phyloP scores from a whole-genome alignment of 2,888 invertebrate species.

The Miltochrista miniata region DNA sequence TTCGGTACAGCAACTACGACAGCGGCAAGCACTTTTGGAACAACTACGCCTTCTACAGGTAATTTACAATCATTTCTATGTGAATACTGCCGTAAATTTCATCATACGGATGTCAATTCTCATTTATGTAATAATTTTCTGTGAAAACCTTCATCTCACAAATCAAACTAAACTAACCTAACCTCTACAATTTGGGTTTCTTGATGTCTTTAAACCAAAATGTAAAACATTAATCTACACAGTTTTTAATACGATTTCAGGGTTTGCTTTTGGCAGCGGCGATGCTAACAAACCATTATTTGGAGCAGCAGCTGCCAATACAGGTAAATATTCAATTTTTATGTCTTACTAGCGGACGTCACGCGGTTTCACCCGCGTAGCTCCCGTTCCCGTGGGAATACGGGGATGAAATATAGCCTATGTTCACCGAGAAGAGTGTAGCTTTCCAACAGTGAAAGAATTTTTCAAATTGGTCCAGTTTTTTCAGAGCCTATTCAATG shows the following conservation, averaged over 20 bases:
- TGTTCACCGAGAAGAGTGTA: no score
- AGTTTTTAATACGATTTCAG: constrained; percentile 38
- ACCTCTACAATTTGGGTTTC: background rate
- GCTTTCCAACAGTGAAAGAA: no score
- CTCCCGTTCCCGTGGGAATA: no score
- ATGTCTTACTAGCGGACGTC: no score
- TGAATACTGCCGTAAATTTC: no score
- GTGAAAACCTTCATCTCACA: background rate
- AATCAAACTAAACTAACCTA: background rate
- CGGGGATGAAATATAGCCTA: no score
- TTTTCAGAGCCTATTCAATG: no score
- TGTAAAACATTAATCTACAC: no score
- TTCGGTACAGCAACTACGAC: constrained; percentile 64
- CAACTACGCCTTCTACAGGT: constrained; percentile 61
- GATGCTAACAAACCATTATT: constrained; percentile 66
- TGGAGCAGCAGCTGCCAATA: constrained; percentile 47
- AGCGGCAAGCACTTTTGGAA: constrained; percentile 61
- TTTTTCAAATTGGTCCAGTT: no score
- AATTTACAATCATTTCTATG: constrained; percentile 13
- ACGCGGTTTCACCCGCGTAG: no score
- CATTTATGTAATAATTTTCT: background rate
- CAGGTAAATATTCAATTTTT: constrained; percentile 43
- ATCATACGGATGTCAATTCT: no score
- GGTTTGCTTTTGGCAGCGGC: constrained; percentile 68
- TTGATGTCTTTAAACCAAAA: no score